phyloP scores from a whole-genome alignment of 2,888 invertebrate species.

The Archips xylosteana region DNA sequence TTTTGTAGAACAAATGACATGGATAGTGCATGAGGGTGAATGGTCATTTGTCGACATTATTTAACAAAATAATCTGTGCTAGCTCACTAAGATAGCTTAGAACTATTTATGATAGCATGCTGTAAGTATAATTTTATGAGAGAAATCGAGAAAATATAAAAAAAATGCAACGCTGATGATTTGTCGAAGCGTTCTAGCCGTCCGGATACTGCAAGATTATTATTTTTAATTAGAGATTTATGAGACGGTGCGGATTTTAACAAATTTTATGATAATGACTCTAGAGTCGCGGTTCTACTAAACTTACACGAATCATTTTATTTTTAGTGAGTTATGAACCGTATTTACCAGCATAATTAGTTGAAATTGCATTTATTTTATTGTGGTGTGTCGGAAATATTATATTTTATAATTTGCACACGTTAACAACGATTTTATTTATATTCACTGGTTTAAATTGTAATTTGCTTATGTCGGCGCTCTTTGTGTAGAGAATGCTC shows the following conservation, averaged over 20 bases:
- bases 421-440: constrained; percentile 75
- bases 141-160: constrained; percentile 55
- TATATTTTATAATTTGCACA: constrained; percentile 61
- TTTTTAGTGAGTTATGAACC: constrained; percentile 46
- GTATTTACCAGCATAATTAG: constrained; percentile 48
- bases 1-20: constrained; percentile 14
- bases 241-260: constrained; percentile 40
- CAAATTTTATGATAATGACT: constrained; percentile 41
- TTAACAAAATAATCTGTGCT: constrained; percentile 24
- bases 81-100: constrained; percentile 62
- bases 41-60: background rate
- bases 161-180: constrained; percentile 55
- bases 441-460: constrained; percentile 65
- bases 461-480: constrained; percentile 65
- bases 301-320: constrained; percentile 26
- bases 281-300: constrained; percentile 30
- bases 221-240: constrained; percentile 20
- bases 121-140: constrained; percentile 64
- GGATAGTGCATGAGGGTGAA: background rate
- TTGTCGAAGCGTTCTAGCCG: constrained; percentile 67
- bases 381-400: constrained; percentile 60
- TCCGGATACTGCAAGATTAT: constrained; percentile 58
- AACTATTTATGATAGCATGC: constrained; percentile 82
- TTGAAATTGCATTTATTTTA: constrained; percentile 75
- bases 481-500: constrained; percentile 50